Evolutionary conservation across 2,888 invertebrate genomes (phyloP).

Genomic region (Pyrrhia umbra): DNA sequence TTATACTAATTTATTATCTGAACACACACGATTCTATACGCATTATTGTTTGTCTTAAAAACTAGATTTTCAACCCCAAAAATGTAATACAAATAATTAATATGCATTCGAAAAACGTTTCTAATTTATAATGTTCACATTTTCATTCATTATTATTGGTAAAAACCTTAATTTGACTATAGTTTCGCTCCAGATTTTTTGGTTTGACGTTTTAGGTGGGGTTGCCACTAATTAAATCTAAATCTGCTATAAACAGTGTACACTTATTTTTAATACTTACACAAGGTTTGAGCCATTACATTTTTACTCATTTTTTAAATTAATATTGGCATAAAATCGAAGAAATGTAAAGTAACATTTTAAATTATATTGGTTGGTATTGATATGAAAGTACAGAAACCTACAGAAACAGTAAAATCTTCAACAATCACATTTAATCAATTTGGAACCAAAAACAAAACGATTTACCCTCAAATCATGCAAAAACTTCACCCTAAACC

Average conservation of each 20-base stretch:
- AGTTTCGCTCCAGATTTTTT: conserved; percentile 83
- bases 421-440: neutral
- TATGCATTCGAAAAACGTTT: conserved; percentile 56
- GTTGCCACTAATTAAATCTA: conserved; percentile 65
- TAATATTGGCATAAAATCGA: no score
- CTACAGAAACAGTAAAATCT: neutral
- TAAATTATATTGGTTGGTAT: no score
- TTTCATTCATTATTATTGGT: conserved; percentile 85
- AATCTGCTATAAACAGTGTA: neutral
- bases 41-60: conserved; percentile 60
- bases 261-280: neutral
- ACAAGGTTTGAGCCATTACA: no score
- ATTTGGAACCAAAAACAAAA: neutral
- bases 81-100: conserved; percentile 50
- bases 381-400: neutral
- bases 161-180: conserved; percentile 73
- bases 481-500: neutral
- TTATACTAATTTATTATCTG: conserved; percentile 51
- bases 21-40: conserved; percentile 63
- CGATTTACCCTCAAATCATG: conserved; percentile 8
- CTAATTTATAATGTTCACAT: conserved; percentile 66
- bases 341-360: no score
- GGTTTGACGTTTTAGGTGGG: conserved; percentile 77
- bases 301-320: neutral
- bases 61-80: conserved; percentile 51